Conservation (phyloP, 2,797 vertebrate species). For the Salarias fasciatus region DNA sequence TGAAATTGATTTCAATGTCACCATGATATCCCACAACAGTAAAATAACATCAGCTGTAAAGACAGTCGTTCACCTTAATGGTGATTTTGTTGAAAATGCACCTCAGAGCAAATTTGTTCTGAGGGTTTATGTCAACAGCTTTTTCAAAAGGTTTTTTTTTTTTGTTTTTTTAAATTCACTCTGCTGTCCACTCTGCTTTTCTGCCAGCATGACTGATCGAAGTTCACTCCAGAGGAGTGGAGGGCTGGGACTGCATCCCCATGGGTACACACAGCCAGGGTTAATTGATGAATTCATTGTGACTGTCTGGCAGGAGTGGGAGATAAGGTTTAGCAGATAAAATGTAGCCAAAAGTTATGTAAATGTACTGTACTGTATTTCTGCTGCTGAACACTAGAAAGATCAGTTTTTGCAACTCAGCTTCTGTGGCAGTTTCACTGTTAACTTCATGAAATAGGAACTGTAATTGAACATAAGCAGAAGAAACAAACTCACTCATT, state of each 20-base stretch:
- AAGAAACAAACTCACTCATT: too few relatives aligned
- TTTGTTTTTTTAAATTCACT: too few relatives aligned
- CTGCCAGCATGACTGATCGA: conserved; percentile 68
- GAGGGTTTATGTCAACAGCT: neutral
- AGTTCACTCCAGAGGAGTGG: conserved; percentile 45
- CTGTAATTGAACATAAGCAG: too few relatives aligned
- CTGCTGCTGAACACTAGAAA: neutral
- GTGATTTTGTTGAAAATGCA: neutral
- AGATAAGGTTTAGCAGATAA: conserved; percentile 52
- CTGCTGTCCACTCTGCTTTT: conserved; percentile 23
- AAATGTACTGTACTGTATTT: conserved; percentile 11
- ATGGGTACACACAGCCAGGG: conserved; percentile 45
- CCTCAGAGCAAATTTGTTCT: neutral
- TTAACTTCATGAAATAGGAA: too few relatives aligned
- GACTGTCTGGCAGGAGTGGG: conserved; percentile 56
- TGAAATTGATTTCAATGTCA: too few relatives aligned
- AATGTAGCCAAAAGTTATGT: conserved; percentile 13
- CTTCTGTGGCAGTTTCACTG: neutral
- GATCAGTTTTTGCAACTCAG: too few relatives aligned
- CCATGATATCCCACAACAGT: neutral
- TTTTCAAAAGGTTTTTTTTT: conserved; percentile 15
- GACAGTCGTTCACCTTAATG: neutral
- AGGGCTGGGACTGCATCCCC: conserved; percentile 57
- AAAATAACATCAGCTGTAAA: neutral
- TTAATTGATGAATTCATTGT: conserved; percentile 75